These are phyloP conservation scores for Microplitis mediator DNA, from an alignment of 1,140 invertebrate genomes.

Conservation along the genomic window DNA sequence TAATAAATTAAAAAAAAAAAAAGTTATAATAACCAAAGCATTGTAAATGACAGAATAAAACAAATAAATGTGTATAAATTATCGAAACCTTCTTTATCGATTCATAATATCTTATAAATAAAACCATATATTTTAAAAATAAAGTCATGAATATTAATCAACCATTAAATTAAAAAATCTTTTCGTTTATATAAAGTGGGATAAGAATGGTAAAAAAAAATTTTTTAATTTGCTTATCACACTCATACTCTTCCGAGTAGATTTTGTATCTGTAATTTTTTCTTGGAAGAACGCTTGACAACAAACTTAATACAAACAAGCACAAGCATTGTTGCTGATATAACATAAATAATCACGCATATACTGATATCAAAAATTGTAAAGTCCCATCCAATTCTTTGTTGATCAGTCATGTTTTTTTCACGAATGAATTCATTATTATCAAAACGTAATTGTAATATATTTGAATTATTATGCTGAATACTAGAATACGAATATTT, in stretches of 20 bases:
- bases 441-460: slow-evolving; percentile 26
- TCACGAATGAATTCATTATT: slow-evolving; percentile 40
- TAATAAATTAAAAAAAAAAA: too few species aligned
- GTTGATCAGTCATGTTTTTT: slow-evolving; percentile 48
- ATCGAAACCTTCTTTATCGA: too few species aligned
- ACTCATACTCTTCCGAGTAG: slow-evolving; percentile 69
- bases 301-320: slow-evolving; percentile 79
- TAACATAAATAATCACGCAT: slow-evolving; percentile 75
- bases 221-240: neutral
- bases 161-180: too few species aligned
- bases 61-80: too few species aligned
- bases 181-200: neutral
- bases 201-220: neutral
- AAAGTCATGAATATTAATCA: too few species aligned
- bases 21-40: too few species aligned
- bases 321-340: slow-evolving; percentile 72
- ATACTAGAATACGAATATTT: slow-evolving; percentile 72
- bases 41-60: too few species aligned
- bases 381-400: slow-evolving; percentile 63
- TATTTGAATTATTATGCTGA: slow-evolving; percentile 51
- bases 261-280: slow-evolving; percentile 71
- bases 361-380: slow-evolving; percentile 75
- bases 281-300: slow-evolving; percentile 71
- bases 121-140: too few species aligned
- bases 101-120: too few species aligned